Percentiles rank a stretch among this genome's conserved stretches.
Evolutionary conservation across 2,888 invertebrate genomes (phyloP).

Genomic region (Candidula unifasciata): DNA sequence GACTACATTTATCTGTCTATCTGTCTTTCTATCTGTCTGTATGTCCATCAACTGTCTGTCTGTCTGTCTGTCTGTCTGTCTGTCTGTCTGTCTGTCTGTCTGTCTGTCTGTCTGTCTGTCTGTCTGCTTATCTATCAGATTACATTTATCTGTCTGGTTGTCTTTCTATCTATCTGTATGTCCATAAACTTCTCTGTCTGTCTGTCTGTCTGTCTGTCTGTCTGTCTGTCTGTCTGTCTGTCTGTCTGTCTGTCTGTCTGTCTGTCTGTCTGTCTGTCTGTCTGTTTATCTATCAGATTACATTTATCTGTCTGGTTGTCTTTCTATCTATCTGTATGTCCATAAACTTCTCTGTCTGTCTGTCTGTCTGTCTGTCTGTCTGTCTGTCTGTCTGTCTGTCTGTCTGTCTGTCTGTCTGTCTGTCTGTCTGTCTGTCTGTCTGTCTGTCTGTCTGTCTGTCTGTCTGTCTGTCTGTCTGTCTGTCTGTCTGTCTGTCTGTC

Average conservation of each 20-base stretch:
- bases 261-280: neutral
- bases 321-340: neutral
- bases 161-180: neutral
- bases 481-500: too few species aligned
- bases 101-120: slow-evolving; percentile 22
- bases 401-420: neutral
- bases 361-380: slow-evolving; percentile 22
- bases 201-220: neutral
- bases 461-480: too few species aligned
- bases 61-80: neutral
- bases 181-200: neutral
- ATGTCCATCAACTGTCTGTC: neutral
- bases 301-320: neutral
- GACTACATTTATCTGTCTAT: neutral
- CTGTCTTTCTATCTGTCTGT: neutral
- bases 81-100: neutral
- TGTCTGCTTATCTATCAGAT: neutral
- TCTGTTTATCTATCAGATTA: too few species aligned
- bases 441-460: too few species aligned
- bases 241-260: neutral
- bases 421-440: neutral
- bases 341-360: neutral
- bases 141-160: neutral
- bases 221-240: too few species aligned
- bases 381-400: neutral